Percentiles rank a stretch among this genome's conserved stretches.
Evolutionary conservation across 2,113 vertebrate genomes (phyloP).

Genomic region (Ceyx melanurus): DNA sequence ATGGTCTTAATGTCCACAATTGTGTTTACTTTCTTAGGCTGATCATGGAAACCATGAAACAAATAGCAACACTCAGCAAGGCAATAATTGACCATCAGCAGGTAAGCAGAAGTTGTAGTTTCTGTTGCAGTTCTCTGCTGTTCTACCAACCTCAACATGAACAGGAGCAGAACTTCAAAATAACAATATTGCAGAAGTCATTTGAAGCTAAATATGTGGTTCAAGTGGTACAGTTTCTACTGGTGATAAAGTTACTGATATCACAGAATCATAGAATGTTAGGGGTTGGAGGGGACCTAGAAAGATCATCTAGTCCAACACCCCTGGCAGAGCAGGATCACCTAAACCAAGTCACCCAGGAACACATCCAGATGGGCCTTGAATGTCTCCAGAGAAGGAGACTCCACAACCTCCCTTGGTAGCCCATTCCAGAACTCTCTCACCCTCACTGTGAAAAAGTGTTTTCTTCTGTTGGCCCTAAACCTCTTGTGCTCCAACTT

Average conservation of each 20-base stretch:
- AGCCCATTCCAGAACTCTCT: too few relatives aligned
- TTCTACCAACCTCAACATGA: background rate
- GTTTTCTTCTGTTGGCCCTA: too few relatives aligned
- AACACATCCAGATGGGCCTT: too few relatives aligned
- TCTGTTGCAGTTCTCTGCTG: background rate
- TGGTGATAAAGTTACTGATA: background rate
- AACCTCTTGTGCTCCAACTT: too few relatives aligned
- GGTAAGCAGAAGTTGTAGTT: conserved; percentile 34
- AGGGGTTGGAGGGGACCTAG: too few relatives aligned
- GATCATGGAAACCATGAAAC: conserved; percentile 30
- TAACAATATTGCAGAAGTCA: background rate
- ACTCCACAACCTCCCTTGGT: too few relatives aligned
- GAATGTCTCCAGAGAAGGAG: too few relatives aligned
- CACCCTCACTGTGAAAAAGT: too few relatives aligned
- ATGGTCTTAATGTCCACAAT: background rate
- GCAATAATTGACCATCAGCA: conserved; percentile 39
- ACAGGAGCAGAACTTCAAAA: background rate
- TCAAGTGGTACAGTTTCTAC: background rate
- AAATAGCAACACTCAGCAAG: conserved; percentile 4
- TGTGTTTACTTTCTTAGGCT: conserved; percentile 59
- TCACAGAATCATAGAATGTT: too few relatives aligned
- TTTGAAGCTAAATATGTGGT: background rate
- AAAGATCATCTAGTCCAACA: too few relatives aligned
- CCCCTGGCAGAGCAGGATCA: too few relatives aligned
- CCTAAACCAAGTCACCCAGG: too few relatives aligned